Base-by-base conservation (phyloP, 37 sponge, comb jelly and placozoan genomes). In the Spongia lamella region DNA sequence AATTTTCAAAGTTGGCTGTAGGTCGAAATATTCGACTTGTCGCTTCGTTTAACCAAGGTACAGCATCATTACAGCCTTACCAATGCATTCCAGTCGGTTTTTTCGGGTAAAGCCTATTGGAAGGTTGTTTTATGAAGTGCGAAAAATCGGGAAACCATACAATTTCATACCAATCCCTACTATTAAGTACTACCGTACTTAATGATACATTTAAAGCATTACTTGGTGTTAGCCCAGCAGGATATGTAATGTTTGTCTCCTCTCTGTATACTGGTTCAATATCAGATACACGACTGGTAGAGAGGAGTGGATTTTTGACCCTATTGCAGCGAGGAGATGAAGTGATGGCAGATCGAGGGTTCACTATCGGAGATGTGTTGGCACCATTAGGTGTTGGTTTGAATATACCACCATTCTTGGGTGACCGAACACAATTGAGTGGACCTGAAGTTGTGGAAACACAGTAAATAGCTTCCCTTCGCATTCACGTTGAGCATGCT, bases 281-380 rank as follows among this genome's bases (percentile, higher is more conserved):
- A 7, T 32, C 7, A 7, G 66, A 64, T 14, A 26, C 33, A 7
- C 13, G 26, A 32, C 36, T 64, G 34, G 31, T 64, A 31, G 66
- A 36, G 66, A 11, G 31, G 26, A 64, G 66, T 64, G 66, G 66
- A 7, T 34, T 64, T 13, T 17, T 64, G 5, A 30, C 5, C 21
- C 66, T 64, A 11, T 32, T 64, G 35, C 7, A 64, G 13, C 5
- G 38, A 36, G 66, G 66, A 5, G 31, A 31, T 20, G 21, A 20
- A 36, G 30, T 70, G 22, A 49, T 70, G 55, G 72, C 72, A 29
- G 54, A 70, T 27, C 21, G 51, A 27, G 72, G 72, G 40, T 70
- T 70, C 53, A 29, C 21, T 15, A 50, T 70, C 5, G 40, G 55
- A 49, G 72, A 70, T 53, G 30, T 53, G 26, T 29, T 70, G 25